Conservation (phyloP, 2,113 vertebrate genomes). For the Maccullochella peelii region DNA sequence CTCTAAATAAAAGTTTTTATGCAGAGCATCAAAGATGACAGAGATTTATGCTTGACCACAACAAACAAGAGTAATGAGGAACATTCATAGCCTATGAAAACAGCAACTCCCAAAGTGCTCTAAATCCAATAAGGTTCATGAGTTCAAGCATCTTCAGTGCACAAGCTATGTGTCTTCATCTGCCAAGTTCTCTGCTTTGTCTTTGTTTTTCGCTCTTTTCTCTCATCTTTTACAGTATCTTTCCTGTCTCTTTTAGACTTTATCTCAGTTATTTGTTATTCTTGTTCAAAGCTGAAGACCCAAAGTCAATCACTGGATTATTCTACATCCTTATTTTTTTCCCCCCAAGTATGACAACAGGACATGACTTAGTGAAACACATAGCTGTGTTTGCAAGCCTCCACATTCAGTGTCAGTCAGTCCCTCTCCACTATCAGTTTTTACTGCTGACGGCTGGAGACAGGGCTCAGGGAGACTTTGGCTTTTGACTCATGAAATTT, state of each 20-base stretch:
- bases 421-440: constrained; percentile 54
- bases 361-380: constrained; percentile 4
- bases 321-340: constrained; percentile 26
- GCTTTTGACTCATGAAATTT: constrained; percentile 71
- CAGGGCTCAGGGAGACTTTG: constrained; percentile 51
- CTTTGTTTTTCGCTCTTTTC: constrained; percentile 11
- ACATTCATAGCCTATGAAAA: constrained; percentile 61
- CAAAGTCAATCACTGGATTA: constrained; percentile 9
- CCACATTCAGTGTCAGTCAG: constrained; percentile 29
- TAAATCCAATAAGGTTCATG: constrained; percentile 39
- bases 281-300: not conserved
- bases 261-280: constrained; percentile 4
- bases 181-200: constrained; percentile 42
- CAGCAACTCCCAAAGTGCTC: constrained; percentile 38
- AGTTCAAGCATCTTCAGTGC: constrained; percentile 38
- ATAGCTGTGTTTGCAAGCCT: constrained; percentile 24
- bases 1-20: constrained; percentile 45
- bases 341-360: constrained; percentile 34
- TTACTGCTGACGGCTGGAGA: constrained; percentile 67
- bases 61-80: constrained; percentile 65
- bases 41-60: constrained; percentile 62
- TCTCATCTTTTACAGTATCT: constrained; percentile 1
- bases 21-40: constrained; percentile 56
- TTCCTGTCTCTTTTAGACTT: not conserved
- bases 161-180: constrained; percentile 28